phyloP scores from a whole-genome alignment of 2,797 vertebrate species.

The Emys orbicularis region DNA sequence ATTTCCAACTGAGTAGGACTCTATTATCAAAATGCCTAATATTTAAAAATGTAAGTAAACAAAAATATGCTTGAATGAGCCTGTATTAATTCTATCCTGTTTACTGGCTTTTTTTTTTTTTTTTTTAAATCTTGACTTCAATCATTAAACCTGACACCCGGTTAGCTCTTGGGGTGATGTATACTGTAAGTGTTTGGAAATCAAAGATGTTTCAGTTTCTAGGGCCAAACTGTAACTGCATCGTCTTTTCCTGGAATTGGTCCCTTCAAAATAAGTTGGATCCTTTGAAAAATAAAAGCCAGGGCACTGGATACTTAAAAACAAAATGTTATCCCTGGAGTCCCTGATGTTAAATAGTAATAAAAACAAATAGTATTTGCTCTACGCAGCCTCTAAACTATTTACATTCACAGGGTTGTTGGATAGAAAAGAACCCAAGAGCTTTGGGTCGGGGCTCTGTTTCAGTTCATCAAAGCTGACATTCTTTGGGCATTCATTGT shows the following conservation, averaged over 20 bases:
- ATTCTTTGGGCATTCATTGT: background rate
- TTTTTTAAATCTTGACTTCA: background rate
- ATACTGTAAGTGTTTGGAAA: background rate
- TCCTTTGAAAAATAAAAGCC: background rate
- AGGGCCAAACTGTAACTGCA: background rate
- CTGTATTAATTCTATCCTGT: background rate
- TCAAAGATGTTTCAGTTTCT: rapidly evolving
- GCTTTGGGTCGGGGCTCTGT: background rate
- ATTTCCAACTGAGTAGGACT: background rate
- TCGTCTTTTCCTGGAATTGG: background rate
- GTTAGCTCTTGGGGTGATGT: background rate
- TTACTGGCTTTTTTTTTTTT: background rate
- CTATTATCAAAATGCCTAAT: background rate
- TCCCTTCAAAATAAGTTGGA: background rate
- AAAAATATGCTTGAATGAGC: background rate
- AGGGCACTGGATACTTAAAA: rapidly evolving
- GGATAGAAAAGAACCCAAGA: background rate
- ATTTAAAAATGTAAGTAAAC: background rate
- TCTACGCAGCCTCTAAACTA: background rate
- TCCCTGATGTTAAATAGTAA: background rate
- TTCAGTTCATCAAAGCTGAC: background rate
- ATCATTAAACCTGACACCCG: rapidly evolving
- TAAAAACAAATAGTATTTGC: background rate
- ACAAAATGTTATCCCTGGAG: too few relatives aligned
- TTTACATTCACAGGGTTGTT: background rate